phyloP scores from a whole-genome alignment of 2,113 vertebrate genomes.

The Thamnophis sirtalis region DNA sequence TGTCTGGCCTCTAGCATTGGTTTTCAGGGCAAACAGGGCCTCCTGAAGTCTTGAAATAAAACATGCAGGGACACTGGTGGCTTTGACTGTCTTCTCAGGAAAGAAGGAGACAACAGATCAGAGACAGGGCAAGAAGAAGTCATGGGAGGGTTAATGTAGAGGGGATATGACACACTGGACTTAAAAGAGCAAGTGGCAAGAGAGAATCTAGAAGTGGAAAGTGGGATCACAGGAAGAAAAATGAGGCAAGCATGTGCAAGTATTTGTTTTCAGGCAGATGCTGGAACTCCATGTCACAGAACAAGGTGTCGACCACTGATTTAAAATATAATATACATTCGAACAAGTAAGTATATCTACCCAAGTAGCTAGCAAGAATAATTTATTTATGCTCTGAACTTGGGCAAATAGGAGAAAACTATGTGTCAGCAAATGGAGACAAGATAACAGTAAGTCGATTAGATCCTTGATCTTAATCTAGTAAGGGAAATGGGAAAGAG shows the following conservation, averaged over 20 bases:
- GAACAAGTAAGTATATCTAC: background rate
- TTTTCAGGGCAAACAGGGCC: background rate
- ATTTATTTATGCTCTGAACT: background rate
- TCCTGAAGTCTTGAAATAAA: background rate
- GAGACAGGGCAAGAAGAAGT: background rate
- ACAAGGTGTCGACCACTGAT: background rate
- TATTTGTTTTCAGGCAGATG: background rate
- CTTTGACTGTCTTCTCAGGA: background rate
- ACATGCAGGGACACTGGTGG: background rate
- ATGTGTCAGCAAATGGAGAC: background rate
- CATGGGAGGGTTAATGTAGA: background rate
- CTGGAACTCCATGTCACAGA: background rate
- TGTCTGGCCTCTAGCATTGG: background rate
- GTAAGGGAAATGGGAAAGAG: background rate
- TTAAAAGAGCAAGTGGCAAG: background rate
- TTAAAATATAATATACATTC: background rate
- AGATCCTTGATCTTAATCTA: background rate
- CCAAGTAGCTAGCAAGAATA: background rate
- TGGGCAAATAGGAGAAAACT: background rate
- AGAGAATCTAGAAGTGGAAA: background rate
- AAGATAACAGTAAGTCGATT: background rate
- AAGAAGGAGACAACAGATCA: background rate
- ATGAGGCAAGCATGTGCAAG: background rate
- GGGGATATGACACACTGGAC: background rate
- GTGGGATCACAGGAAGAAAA: background rate